phyloP scores from a whole-genome alignment of 1,140 invertebrate genomes.

The Forficula auricularia region DNA sequence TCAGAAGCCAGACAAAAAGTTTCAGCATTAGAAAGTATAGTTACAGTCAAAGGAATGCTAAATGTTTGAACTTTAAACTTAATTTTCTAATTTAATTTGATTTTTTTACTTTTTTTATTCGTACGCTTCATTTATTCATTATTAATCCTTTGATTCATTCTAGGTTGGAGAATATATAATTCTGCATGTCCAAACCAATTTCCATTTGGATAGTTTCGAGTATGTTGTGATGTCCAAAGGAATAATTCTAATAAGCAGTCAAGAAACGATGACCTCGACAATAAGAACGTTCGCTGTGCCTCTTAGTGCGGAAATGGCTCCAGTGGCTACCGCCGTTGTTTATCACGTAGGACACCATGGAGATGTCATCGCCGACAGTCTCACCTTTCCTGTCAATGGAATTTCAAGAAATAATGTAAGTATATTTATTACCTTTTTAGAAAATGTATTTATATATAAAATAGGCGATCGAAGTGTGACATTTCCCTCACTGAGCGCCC shows the following conservation, averaged over 20 bases:
- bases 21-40: too few relatives aligned
- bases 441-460: constrained; percentile 5
- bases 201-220: constrained; percentile 73
- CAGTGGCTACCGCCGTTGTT: constrained; percentile 72
- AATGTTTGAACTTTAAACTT: too few relatives aligned
- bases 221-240: constrained; percentile 85
- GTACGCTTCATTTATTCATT: too few relatives aligned
- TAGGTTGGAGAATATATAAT: constrained; percentile 86
- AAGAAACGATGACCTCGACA: constrained; percentile 48
- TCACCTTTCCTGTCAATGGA: constrained; percentile 89
- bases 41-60: too few relatives aligned
- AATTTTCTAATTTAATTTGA: neutral
- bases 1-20: too few relatives aligned
- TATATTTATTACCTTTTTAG: constrained; percentile 6
- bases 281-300: constrained; percentile 77
- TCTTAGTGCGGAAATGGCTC: constrained; percentile 85
- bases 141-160: constrained; percentile 13
- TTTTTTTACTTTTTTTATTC: neutral
- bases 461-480: too few relatives aligned
- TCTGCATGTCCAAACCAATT: constrained; percentile 84
- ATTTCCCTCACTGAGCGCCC: too few relatives aligned
- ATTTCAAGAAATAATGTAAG: constrained; percentile 74
- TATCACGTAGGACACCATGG: constrained; percentile 71
- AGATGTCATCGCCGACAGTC: constrained; percentile 72
- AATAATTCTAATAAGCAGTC: constrained; percentile 49